phyloP scores from a whole-genome alignment of 2,113 vertebrate genomes.

The Megalops atlanticus region DNA sequence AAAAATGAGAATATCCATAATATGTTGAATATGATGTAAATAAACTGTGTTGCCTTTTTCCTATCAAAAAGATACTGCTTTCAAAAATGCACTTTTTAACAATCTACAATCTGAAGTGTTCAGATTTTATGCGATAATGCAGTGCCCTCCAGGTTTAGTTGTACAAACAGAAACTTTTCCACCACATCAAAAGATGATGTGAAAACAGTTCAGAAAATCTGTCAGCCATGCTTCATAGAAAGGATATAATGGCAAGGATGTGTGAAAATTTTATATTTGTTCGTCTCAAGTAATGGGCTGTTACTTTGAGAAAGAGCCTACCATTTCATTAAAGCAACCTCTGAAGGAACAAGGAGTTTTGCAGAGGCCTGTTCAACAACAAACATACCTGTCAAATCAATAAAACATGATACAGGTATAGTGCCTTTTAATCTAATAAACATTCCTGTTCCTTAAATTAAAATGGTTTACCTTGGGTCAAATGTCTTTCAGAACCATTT shows the following conservation, averaged over 20 bases:
- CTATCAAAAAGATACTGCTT: too few relatives aligned
- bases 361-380: background rate
- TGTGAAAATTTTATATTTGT: conserved; percentile 73
- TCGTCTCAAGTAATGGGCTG: conserved; percentile 66
- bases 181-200: conserved; percentile 62
- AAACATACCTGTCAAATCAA: background rate
- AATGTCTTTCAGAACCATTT: conserved; percentile 19
- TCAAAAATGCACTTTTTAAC: too few relatives aligned
- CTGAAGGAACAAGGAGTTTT: conserved; percentile 44
- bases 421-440: conserved; percentile 3
- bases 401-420: background rate
- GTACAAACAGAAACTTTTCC: conserved; percentile 64
- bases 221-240: conserved; percentile 54
- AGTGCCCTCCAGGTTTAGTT: conserved; percentile 60
- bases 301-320: conserved; percentile 47
- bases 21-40: background rate
- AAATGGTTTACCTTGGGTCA: conserved; percentile 14
- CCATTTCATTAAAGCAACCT: conserved; percentile 57
- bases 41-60: background rate
- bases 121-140: conserved; percentile 65
- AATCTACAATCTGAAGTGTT: conserved; percentile 68
- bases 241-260: conserved; percentile 70
- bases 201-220: conserved; percentile 35
- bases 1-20: background rate
- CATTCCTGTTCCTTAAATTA: background rate